phyloP scores from a whole-genome alignment of 2,888 invertebrate species.

The Celastrina argiolus region DNA sequence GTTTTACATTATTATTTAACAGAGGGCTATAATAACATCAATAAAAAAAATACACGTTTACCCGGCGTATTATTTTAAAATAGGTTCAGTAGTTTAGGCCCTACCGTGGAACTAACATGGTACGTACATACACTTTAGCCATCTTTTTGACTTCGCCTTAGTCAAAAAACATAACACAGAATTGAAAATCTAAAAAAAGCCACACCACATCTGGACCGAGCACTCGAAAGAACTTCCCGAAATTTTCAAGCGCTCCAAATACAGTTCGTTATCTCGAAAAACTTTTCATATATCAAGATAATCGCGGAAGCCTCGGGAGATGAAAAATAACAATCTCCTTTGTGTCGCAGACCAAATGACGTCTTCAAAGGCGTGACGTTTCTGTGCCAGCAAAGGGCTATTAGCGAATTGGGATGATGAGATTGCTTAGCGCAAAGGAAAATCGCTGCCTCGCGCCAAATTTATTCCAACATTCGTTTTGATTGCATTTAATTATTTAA shows the following conservation, averaged over 20 bases:
- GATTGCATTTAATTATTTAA: constrained; percentile 6
- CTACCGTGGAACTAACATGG: too few species aligned
- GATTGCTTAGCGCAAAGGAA: neutral
- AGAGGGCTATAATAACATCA: too few species aligned
- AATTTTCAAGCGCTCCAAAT: neutral
- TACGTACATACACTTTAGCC: too few species aligned
- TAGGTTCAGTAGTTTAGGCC: too few species aligned
- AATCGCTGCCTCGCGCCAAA: neutral
- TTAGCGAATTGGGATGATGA: constrained; percentile 24
- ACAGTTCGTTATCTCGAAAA: neutral
- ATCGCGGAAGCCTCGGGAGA: constrained; percentile 19
- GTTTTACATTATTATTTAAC: too few species aligned
- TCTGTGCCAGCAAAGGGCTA: constrained; percentile 22
- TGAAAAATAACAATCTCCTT: constrained; percentile 24
- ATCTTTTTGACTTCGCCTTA: too few species aligned
- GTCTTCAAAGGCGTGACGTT: constrained; percentile 24
- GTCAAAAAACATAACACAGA: too few species aligned
- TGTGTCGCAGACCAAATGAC: constrained; percentile 23
- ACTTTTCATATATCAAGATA: constrained; percentile 15
- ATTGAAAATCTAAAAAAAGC: neutral
- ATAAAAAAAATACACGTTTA: too few species aligned
- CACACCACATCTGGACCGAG: neutral
- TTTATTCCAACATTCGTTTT: neutral
- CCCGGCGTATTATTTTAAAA: too few species aligned
- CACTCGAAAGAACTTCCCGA: neutral